A percentile compares a stretch with the other conserved stretches of the same genome.
Evolutionary conservation across 2,113 vertebrate genomes (phyloP).

Genomic region (Mionectes macconnelli): DNA sequence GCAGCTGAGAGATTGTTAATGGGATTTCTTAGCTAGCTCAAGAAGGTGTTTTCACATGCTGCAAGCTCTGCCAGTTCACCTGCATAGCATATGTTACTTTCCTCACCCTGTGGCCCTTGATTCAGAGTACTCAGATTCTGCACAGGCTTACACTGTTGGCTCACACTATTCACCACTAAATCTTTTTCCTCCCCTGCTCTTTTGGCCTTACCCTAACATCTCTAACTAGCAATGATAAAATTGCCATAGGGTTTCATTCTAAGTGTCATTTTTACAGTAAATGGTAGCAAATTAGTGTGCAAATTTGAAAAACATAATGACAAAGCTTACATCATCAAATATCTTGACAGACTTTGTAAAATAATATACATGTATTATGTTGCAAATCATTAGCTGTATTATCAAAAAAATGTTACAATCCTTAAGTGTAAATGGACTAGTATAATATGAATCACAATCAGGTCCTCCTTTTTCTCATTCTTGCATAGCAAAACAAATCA

Average conservation of each 20-base stretch:
- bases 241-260: background rate
- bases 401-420: background rate
- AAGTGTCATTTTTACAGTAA: background rate
- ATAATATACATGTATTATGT: background rate
- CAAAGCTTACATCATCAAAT: background rate
- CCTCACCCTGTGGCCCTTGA: background rate
- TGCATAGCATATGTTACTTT: background rate
- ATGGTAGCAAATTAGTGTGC: background rate
- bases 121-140: background rate
- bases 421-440: background rate
- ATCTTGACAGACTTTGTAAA: background rate
- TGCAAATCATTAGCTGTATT: background rate
- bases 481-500: background rate
- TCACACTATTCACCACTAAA: background rate
- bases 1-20: constrained; percentile 5
- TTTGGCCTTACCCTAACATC: background rate
- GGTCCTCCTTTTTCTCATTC: background rate
- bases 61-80: background rate
- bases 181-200: background rate
- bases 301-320: background rate
- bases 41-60: background rate
- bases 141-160: background rate
- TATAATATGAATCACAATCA: background rate
- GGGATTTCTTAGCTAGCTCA: background rate
- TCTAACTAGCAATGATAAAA: background rate